A percentile compares a stretch with the other conserved stretches of the same genome.
phyloP scores from a whole-genome alignment of 2,113 vertebrate species.

The Shinisaurus crocodilurus region DNA sequence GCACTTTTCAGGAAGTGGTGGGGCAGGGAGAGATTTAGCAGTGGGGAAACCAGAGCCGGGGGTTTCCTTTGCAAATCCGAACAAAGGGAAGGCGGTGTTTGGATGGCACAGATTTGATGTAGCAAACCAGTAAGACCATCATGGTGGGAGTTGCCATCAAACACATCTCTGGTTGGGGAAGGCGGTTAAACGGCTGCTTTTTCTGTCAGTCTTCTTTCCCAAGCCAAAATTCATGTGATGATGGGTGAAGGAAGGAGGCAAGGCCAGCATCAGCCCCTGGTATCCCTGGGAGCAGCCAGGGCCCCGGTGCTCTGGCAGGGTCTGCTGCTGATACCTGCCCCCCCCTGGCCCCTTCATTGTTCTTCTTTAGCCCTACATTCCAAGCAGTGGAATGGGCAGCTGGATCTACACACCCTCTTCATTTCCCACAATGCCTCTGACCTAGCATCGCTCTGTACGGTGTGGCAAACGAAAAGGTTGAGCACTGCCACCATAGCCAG shows the following conservation, averaged over 20 bases:
- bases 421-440: background rate
- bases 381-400: background rate
- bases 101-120: background rate
- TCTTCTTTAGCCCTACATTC: background rate
- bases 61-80: constrained; percentile 28
- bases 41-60: background rate
- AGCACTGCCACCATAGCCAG: background rate
- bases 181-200: background rate
- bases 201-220: background rate
- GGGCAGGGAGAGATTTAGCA: background rate
- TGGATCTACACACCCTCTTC: background rate
- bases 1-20: background rate
- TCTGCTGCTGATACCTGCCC: no score
- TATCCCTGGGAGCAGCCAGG: background rate
- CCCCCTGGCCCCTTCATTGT: background rate
- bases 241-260: background rate
- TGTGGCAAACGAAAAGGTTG: background rate
- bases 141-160: background rate
- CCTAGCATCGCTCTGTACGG: background rate
- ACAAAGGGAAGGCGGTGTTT: background rate
- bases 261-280: background rate
- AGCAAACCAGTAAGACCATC: background rate
- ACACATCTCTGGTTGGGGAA: no score
- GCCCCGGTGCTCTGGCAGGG: no score
- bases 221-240: background rate